Evolutionary conservation across 1,140 invertebrate species (phyloP).

Genomic region (Hirudo medicinalis): DNA sequence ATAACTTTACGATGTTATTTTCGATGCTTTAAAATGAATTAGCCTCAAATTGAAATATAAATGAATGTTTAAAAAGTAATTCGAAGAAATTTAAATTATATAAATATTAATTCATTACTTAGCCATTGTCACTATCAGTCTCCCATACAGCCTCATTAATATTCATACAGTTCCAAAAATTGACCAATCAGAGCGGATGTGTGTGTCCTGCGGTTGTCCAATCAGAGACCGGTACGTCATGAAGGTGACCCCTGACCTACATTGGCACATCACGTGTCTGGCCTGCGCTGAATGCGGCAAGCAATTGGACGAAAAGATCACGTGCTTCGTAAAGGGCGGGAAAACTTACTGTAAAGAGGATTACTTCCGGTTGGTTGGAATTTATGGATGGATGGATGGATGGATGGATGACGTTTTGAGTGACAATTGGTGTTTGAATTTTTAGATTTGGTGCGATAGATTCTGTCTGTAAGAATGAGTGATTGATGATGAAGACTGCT

Average conservation of each 20-base stretch:
- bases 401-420: neutral
- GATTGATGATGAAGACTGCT: neutral
- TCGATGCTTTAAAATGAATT: neutral
- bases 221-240: conserved; percentile 97
- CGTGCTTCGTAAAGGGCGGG: conserved; percentile 91
- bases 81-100: neutral
- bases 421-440: neutral
- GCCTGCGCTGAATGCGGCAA: conserved; percentile 90
- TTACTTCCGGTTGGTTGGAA: conserved; percentile 69
- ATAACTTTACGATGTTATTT: too few relatives aligned
- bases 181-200: conserved; percentile 32
- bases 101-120: neutral
- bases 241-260: conserved; percentile 84
- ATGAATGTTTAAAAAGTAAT: neutral
- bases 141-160: neutral
- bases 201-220: conserved; percentile 84
- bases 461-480: neutral
- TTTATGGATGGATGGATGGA: neutral
- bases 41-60: neutral
- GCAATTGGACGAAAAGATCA: conserved; percentile 90
- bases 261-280: conserved; percentile 94
- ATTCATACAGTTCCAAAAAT: neutral
- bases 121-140: neutral
- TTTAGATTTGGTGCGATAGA: neutral
- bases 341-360: conserved; percentile 96